Evolutionary conservation across 2,113 vertebrate genomes (phyloP), one percentile per base, ranked within the genome.

Genomic region (Phalacrocorax pelagicus): DNA sequence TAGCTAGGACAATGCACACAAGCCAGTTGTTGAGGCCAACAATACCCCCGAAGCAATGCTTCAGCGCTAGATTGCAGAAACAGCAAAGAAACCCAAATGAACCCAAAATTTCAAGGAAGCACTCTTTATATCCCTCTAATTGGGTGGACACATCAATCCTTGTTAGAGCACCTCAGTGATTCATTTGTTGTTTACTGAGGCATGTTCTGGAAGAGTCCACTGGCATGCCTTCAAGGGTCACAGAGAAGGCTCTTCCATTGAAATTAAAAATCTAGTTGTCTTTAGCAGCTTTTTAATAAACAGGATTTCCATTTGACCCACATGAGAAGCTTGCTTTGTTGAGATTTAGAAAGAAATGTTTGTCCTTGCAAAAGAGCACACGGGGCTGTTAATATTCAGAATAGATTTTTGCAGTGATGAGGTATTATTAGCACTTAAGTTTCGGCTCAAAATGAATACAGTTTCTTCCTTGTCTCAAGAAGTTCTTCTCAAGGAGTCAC

Each of bases 231-330:
- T 94, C 86, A 92, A 88, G 90, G 88, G 77, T 96, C 81, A 97
- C 54, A 80, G 90, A 94, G 85, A 94, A 95, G 86, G 44, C 57
- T 92, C 94, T 93, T 90, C 69, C 72, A 96, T 80, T 88, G 75
- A 96, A 95, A 97, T 96, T 95, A 94, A 96, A 97, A 97, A 96
- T 94, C 62, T 90, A 96, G 93, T 87, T 94, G 58, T 95, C 88
- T 93, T 92, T 95, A 95, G 72, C 79, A 86, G 72, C 36, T 94
- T 95, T 95, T 86, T 92, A 87, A 97, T 86, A 91, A 83, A 78
- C 61, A 97, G 32, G 54, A 73, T 62, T 96, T 90, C 58, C 81
- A 90, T 96, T 49, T 77, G 94, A 90, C 82, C 91, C 86, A 77
- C 32, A 95, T 85, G 79, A 88, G 57, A 96, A 88, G 36, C 81